Base-by-base conservation (phyloP, 2,888 invertebrate species). In the Autographa gamma region DNA sequence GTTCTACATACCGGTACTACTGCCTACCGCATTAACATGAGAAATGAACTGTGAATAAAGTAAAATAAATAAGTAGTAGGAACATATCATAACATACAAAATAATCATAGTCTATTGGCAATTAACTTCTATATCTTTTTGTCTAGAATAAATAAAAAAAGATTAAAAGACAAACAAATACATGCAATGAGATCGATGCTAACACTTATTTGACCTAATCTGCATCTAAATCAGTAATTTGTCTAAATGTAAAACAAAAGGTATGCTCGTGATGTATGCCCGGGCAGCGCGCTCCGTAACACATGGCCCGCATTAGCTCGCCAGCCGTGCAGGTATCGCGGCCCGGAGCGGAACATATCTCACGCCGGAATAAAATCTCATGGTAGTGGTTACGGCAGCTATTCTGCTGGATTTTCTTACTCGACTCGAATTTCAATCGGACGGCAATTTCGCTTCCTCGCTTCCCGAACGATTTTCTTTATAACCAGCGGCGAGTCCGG, bases 341-440 rank as follows among this genome's bases (percentile, higher is more conserved):
- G 48, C 52, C 58, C 41, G 43, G 61, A 31, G 60, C 61, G 32
- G 60, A n/a, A 64, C 67, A 69, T 38, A 60, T 60, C 59, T 68
- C 59, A 60, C 59, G 19, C 13, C 48, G 11, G 18, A 62, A 63
- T 54, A 62, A 66, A 66, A 65, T 66, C 58, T 65, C 80, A 34
- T 69, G 61, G 81, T 73, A 71, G 77, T 63, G 74, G 83, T 60
- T 48, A 56, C 66, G 72, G 68, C 56, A 25, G 43, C 61, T 54
- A 64, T 76, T 70, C 72, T 61, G 43, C 69, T 64, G 54, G 72
- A 83, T 80, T 80, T 81, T 76, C 74, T 68, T 60, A 84, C 81
- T 81, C 81, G 77, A 75, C 63, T 77, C 74, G 85, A 82, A 84
- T 84, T 85, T 81, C 84, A 85, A 84, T 83, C 69, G 76, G 64